Evolutionary conservation across 1,140 invertebrate genomes (phyloP).

Genomic region (Ridgeia piscesae): DNA sequence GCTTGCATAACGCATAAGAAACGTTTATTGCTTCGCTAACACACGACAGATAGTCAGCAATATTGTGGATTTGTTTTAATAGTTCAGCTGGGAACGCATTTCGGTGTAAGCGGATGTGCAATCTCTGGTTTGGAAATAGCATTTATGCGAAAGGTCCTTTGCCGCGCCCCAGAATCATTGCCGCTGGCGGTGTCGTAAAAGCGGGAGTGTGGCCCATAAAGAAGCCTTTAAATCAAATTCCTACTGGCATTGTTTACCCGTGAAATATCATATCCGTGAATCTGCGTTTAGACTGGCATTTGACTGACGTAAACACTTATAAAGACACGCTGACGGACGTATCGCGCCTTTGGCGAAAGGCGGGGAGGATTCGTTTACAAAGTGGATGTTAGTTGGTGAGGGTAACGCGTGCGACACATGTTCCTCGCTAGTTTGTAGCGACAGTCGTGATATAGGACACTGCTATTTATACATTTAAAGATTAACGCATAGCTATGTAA

Average conservation of each 20-base stretch:
- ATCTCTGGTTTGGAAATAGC: background rate
- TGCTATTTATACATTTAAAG: background rate
- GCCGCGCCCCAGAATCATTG: background rate
- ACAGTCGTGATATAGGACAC: background rate
- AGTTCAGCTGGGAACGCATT: background rate
- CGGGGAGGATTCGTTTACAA: background rate
- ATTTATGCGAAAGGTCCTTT: background rate
- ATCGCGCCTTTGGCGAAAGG: background rate
- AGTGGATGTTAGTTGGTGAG: background rate
- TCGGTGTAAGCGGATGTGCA: background rate
- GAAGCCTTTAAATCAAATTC: background rate
- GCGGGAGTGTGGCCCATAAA: background rate
- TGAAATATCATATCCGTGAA: constrained; percentile 5
- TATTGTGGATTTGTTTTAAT: background rate
- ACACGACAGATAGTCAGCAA: background rate
- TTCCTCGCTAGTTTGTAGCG: background rate
- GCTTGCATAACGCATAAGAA: background rate
- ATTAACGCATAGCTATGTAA: background rate
- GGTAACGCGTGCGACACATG: background rate
- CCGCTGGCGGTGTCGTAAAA: background rate
- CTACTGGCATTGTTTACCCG: background rate
- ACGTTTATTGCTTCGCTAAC: background rate
- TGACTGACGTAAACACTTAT: background rate
- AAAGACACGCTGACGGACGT: background rate
- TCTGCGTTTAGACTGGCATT: background rate